Percentiles rank a stretch among this genome's conserved stretches.
Evolutionary conservation across 37 sponge, comb jelly and placozoan species (phyloP).

Genomic region (Agelas oroides): DNA sequence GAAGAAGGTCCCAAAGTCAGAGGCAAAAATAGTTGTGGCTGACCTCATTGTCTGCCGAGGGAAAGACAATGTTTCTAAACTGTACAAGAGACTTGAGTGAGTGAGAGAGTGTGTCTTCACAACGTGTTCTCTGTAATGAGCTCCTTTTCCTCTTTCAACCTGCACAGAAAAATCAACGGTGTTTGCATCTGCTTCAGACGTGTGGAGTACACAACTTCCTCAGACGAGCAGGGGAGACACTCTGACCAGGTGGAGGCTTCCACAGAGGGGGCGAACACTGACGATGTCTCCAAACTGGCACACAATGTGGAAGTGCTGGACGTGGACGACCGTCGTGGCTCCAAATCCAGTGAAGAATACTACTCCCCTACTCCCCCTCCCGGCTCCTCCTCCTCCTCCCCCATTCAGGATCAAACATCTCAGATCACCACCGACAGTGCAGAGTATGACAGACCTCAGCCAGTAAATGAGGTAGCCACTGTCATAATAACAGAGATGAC

Average conservation of each 20-base stretch:
- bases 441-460: not conserved
- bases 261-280: too few relatives aligned
- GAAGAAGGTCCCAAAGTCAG: constrained; percentile 30
- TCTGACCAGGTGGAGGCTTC: too few relatives aligned
- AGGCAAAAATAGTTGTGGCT: constrained; percentile 43
- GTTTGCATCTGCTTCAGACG: constrained; percentile 52
- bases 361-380: constrained; percentile 16
- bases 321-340: not conserved
- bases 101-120: not conserved
- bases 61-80: constrained; percentile 56
- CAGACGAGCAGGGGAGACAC: too few relatives aligned
- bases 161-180: constrained; percentile 64
- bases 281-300: too few relatives aligned
- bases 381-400: not conserved
- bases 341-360: not conserved
- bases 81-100: constrained; percentile 56
- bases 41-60: constrained; percentile 54
- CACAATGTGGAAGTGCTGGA: too few relatives aligned
- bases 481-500: too few relatives aligned
- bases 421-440: not conserved
- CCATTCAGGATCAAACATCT: not conserved
- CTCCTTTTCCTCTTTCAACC: not conserved
- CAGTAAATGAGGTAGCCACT: too few relatives aligned
- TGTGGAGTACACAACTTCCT: constrained; percentile 13
- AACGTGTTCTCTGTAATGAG: not conserved